phyloP scores from a whole-genome alignment of 2,888 invertebrate genomes.

The Protophormia terraenovae region DNA sequence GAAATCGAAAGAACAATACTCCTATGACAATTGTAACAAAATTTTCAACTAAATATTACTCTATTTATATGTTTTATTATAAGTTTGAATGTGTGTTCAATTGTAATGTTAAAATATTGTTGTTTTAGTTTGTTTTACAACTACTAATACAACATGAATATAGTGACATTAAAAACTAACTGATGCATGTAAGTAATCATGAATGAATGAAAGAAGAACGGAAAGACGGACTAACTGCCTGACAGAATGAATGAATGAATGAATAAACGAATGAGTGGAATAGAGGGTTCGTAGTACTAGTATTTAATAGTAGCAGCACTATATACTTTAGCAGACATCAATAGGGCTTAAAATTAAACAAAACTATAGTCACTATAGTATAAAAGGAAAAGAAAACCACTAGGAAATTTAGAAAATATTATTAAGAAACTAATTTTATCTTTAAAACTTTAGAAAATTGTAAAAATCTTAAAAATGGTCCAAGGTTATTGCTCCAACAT shows the following conservation, averaged over 20 bases:
- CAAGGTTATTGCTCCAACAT: no score
- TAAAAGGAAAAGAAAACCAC: not conserved
- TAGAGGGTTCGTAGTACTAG: not conserved
- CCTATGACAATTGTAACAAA: not conserved
- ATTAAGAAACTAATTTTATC: not conserved
- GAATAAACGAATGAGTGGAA: constrained; percentile 15
- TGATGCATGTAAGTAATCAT: constrained; percentile 57
- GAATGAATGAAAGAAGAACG: constrained; percentile 56
- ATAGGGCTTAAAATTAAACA: constrained; percentile 16
- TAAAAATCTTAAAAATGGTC: no score
- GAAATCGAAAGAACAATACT: not conserved
- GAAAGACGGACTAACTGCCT: not conserved
- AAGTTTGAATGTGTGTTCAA: not conserved
- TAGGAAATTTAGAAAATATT: not conserved
- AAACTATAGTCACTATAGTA: not conserved
- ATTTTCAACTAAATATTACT: not conserved
- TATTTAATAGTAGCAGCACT: not conserved
- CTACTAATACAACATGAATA: not conserved
- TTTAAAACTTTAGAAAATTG: no score
- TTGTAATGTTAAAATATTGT: constrained; percentile 1
- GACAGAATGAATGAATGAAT: not conserved
- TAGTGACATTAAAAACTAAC: constrained; percentile 49
- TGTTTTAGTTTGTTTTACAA: constrained; percentile 15
- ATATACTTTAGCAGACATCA: not conserved
- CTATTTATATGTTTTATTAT: not conserved